Conservation (phyloP, 2,888 invertebrate species). For the Microchrysa polita region DNA sequence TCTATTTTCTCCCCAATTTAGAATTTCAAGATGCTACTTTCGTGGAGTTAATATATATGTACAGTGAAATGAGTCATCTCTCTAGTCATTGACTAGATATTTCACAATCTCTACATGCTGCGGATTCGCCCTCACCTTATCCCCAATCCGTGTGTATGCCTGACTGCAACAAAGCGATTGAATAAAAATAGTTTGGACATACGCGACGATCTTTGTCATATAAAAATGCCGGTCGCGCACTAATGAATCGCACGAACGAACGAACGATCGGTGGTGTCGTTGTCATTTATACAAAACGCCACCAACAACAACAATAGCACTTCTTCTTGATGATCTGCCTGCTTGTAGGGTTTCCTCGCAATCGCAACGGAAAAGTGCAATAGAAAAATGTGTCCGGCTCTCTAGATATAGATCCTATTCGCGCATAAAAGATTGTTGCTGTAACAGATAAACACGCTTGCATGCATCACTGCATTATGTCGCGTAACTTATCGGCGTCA, state of each 20-base stretch:
- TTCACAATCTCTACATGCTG: neutral
- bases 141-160: neutral
- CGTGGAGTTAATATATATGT: neutral
- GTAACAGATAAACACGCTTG: too few relatives aligned
- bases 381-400: too few relatives aligned
- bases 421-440: too few relatives aligned
- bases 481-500: too few relatives aligned
- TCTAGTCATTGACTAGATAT: neutral
- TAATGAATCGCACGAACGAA: neutral
- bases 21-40: constrained; percentile 12
- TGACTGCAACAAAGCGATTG: neutral
- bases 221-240: neutral
- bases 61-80: neutral
- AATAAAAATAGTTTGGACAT: neutral
- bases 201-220: neutral
- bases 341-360: too few relatives aligned
- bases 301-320: too few relatives aligned
- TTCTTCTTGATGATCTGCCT: too few relatives aligned
- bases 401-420: too few relatives aligned
- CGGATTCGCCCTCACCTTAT: constrained; percentile 2
- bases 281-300: too few relatives aligned
- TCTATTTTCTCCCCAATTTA: constrained; percentile 14
- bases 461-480: too few relatives aligned
- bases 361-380: too few relatives aligned
- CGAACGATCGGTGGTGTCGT: too few relatives aligned